Evolutionary conservation across 1,140 invertebrate genomes (phyloP).

Genomic region (Tetramorium parvispinum): DNA sequence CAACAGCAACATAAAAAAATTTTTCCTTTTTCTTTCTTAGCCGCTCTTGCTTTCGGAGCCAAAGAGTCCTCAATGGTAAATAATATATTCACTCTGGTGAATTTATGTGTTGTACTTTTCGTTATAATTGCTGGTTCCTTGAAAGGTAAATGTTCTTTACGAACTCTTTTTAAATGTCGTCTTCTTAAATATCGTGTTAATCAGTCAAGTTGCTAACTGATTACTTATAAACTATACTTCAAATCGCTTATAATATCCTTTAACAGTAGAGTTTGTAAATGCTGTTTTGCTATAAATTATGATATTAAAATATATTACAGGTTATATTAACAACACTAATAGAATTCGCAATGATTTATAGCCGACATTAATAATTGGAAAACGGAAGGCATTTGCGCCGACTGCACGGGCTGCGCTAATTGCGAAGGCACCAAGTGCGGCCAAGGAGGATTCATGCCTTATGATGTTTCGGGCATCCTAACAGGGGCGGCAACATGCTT

Average conservation of each 20-base stretch:
- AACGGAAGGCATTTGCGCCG: constrained; percentile 86
- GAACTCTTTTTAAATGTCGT: background rate
- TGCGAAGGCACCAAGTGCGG: constrained; percentile 84
- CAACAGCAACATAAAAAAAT: constrained; percentile 22
- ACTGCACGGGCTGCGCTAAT: constrained; percentile 70
- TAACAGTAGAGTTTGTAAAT: background rate
- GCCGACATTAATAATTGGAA: constrained; percentile 90
- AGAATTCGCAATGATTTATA: constrained; percentile 66
- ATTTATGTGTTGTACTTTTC: constrained; percentile 90
- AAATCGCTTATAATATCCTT: background rate
- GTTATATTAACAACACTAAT: background rate
- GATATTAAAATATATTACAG: background rate
- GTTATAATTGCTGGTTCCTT: constrained; percentile 91
- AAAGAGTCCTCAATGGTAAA: constrained; percentile 92
- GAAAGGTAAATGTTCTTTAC: constrained; percentile 84
- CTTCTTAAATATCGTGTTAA: background rate
- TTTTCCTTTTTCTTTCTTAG: constrained; percentile 70
- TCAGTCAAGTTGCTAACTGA: background rate
- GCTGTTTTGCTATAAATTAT: background rate
- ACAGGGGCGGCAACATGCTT: constrained; percentile 95
- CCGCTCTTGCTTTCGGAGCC: constrained; percentile 88
- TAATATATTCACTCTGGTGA: constrained; percentile 91
- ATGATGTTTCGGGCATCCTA: constrained; percentile 92
- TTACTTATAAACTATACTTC: background rate
- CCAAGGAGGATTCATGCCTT: constrained; percentile 93